Evolutionary conservation across 2,113 vertebrate genomes (phyloP), one percentile per base, ranked within the genome.

Genomic region (Campylomormyrus tamandua): DNA sequence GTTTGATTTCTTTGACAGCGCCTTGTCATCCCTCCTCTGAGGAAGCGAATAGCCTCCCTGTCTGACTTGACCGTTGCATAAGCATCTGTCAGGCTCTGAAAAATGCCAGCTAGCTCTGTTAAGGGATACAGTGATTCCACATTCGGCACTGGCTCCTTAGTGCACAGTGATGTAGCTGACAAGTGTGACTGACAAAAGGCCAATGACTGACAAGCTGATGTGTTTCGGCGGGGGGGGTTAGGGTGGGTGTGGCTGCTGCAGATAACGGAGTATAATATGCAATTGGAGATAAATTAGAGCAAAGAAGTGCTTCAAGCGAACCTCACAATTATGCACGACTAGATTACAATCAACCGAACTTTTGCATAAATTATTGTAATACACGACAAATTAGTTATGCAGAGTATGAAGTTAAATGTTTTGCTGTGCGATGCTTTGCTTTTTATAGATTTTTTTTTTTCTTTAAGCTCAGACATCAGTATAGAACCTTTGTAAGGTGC

Each of bases 291-390:
- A 86, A 86, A 86, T 86, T 86, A 27, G 45, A 85, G 21, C 48
- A 17, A 50, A 49, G 45, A 46, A 86, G 48, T 48, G 45, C 83
- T 86, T 48, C 83, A 3, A 50, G 83, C 45, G 27, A 86, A 86
- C n/a, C 10, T 86, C 45, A 49, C 45, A 86, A 50, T 86, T 50
- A 86, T 86, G 83, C 19, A 50, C 17, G 83, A 86, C 45, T 86
- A 86, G 83, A 86, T 86, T 86, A 50, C 83, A 50, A 86, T 86
- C 83, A 86, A 49, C 45, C n/a, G 24, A 27, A 48, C 9, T 86
- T 17, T 27, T 86, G 48, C 83, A 86, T 86, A 31, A 86, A 86
- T 86, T 49, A 86, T n/a, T 27, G n/a, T n/a, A 50, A 27, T 86
- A 27, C 45, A 50, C 31, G 10, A 50, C 83, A 86, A 31, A 86